Base-by-base conservation (phyloP, 92 coral and sea anemone species). In the Umimayanthus chanpuru region DNA sequence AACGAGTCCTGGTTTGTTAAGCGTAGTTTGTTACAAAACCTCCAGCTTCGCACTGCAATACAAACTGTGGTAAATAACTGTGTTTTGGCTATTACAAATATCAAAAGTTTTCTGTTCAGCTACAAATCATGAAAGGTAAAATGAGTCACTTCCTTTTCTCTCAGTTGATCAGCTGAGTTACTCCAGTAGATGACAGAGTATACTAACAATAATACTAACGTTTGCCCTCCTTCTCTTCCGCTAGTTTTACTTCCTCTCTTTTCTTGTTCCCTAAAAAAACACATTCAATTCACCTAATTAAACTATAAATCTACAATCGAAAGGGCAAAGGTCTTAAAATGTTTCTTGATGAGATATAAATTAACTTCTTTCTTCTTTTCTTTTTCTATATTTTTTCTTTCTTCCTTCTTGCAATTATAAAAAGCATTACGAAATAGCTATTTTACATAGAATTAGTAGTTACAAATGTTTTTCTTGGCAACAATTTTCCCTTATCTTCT, bases 151-250 rank as follows among this genome's bases (percentile, higher is more conserved):
- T 7, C 15, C 9, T 4, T 61, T 53, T 14, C 58, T 53, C 16
- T 12, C 18, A 53, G 1, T 4, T 53, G 58, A 11, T 9, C 4
- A 53, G 58, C 58, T 14, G 58, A 14, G 58, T 53, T 15, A 53
- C 73, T n/a, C 12, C 32, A 68, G 32, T 20, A n/a, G 5, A 72
- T 77, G 49, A 21, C 28, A 12, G 44, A 77, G 58, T 2, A 44
- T 44, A 77, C 76, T 72, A 72, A 72, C 76, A 38, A 76, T 55
- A 76, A 7, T 43, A 76, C 84, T 80, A 80, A 80, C 84, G 67
- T 80, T 80, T 56, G 14, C 49, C 47, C 44, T 80, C 84, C 43
- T 80, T 39, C 12, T 79, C 70, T 32, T 80, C 43, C 4, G 10
- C 47, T 7, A 15, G 12, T 80, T 80, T 14, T 50, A 55, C 26